Base-by-base conservation (phyloP, 1,140 invertebrate species). In the Drosophila baimaii region DNA sequence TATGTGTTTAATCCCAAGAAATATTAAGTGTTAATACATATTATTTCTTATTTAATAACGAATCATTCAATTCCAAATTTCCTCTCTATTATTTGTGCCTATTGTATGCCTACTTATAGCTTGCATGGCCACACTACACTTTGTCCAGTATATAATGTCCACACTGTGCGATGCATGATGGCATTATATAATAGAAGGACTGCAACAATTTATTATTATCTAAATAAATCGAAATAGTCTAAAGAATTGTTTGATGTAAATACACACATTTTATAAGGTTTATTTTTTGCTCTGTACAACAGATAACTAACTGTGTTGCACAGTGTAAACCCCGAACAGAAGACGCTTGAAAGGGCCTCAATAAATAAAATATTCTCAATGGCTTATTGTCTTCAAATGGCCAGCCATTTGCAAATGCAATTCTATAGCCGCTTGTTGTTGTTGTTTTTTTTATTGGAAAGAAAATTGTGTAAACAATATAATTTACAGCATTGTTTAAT, bases 291-390 rank as follows among this genome's bases (percentile, higher is more conserved):
- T 9, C 0, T 8, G 44, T 46, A 10, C 7, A 0, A n/a, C n/a
- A n/a, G n/a, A n/a, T n/a, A n/a, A n/a, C n/a, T n/a, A 3, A 9
- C 13, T n/a, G 1, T 23, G 2, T 25, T 10, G 31, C 8, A 5
- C 6, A 41, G 33, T 29, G 52, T 10, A n/a, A 0, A 17, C 0
- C 7, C 3, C 12, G 1, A 29, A 25, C 37, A 62, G 5, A 65
- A 64, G 27, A 43, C 27, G 56, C 19, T 31, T 29, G 35, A 59
- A 64, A 41, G 15, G n/a, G 19, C 27, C 12, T 33, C 35, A 9
- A 65, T 65, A n/a, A 65, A 65, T 65, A 44, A 64, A 62, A 33
- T 29, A 65, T 44, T 7, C n/a, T 63, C 37, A 65, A 62, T 65
- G 37, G 62, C 61, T 62, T 62, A 33, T 59, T 62, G 56, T 33